A percentile compares a stretch with the other conserved stretches of the same genome.
These are phyloP conservation scores for Eutolmus rufibarbis DNA, from an alignment of 2,888 invertebrate species.

Conservation along the genomic window DNA sequence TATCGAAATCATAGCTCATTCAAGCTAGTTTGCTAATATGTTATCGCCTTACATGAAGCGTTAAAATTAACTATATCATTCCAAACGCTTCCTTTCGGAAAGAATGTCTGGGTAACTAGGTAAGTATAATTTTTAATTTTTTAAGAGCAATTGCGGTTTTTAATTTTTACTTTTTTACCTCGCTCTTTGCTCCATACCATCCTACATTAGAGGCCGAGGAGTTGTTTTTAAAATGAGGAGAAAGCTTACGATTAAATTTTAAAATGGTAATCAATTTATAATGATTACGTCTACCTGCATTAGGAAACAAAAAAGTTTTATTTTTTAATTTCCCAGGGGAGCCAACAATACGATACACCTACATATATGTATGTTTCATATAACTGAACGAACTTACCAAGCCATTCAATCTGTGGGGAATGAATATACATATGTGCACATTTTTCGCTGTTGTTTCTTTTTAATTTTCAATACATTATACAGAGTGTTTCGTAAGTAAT, in stretches of 20 bases:
- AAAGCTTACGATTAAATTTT: background rate
- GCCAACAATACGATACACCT: background rate
- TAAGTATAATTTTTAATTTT: background rate
- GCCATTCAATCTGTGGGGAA: background rate
- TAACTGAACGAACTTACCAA: background rate
- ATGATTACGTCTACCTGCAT: background rate
- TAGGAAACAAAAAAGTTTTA: background rate
- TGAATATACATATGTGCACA: background rate
- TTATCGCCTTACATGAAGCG: too few species aligned
- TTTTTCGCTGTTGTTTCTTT: too few species aligned
- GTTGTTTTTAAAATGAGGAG: background rate
- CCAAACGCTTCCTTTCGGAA: too few species aligned
- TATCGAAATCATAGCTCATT: too few species aligned
- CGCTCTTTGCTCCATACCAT: background rate
- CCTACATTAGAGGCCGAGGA: background rate
- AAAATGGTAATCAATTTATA: background rate
- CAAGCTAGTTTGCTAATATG: too few species aligned
- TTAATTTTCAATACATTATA: too few species aligned
- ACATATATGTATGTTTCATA: background rate
- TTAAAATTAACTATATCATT: background rate
- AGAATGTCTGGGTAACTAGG: too few species aligned
- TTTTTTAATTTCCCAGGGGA: background rate
- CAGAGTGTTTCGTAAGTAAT: too few species aligned
- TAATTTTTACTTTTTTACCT: background rate
- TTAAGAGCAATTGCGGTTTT: background rate